Evolutionary conservation across 2,113 vertebrate species (phyloP).

Genomic region (Gasterosteus aculeatus): DNA sequence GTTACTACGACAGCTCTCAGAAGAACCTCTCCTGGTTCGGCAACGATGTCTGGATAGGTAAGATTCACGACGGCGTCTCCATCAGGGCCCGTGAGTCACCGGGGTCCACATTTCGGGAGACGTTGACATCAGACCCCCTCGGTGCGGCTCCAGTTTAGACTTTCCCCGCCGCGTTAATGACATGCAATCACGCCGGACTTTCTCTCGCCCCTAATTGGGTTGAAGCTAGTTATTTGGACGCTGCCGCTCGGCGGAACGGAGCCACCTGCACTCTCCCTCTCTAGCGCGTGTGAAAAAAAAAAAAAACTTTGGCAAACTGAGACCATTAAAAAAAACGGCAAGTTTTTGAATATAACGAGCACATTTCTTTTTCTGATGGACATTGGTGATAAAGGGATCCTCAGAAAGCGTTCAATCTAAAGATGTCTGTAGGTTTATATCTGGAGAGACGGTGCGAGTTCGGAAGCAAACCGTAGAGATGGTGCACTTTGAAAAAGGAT

Average conservation of each 20-base stretch:
- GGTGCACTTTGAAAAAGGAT: not conserved
- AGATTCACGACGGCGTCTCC: conserved; percentile 51
- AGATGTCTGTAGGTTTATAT: not conserved
- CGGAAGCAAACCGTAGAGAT: conserved; percentile 9
- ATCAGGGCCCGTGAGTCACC: conserved; percentile 27
- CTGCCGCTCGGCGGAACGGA: conserved; percentile 24
- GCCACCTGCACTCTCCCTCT: conserved; percentile 5
- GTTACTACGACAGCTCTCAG: conserved; percentile 94
- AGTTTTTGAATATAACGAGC: not conserved
- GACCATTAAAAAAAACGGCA: not conserved
- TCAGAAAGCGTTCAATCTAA: not conserved
- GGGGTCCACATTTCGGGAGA: conserved; percentile 1
- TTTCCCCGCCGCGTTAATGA: conserved; percentile 22
- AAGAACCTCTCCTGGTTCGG: conserved; percentile 92
- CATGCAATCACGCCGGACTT: conserved; percentile 47
- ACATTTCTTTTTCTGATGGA: not conserved
- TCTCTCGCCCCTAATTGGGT: conserved; percentile 37
- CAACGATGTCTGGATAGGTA: conserved; percentile 92
- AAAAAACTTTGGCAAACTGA: not conserved
- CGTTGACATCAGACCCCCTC: conserved; percentile 32
- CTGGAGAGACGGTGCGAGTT: not conserved
- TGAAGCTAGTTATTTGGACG: conserved; percentile 42
- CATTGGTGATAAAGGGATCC: conserved; percentile 4
- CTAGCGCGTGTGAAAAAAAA: conserved; percentile 22
- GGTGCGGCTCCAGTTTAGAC: conserved; percentile 19